A percentile compares a stretch with the other conserved stretches of the same genome.
Conservation (phyloP, 2,888 invertebrate species). For the Timema cristinae region DNA sequence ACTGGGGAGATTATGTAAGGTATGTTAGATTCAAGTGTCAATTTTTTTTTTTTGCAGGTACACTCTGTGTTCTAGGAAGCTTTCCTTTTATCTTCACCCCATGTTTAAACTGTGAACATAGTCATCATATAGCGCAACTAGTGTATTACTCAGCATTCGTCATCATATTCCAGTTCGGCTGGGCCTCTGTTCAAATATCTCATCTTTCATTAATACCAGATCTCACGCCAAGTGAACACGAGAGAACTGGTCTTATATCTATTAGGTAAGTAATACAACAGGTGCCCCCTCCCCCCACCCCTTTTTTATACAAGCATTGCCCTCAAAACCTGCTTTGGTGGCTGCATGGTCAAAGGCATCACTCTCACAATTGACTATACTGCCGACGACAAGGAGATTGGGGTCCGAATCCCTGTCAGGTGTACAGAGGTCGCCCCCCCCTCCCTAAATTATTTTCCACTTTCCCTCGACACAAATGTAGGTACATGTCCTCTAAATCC, state of each 20-base stretch:
- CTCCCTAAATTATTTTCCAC: no score
- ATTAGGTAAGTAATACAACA: constrained; percentile 63
- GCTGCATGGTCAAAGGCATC: no score
- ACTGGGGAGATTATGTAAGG: no score
- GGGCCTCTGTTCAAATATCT: constrained; percentile 89
- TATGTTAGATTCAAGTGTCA: neutral
- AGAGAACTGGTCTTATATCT: constrained; percentile 72
- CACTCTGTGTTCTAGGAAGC: constrained; percentile 66
- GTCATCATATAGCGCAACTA: constrained; percentile 65
- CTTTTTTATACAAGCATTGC: no score
- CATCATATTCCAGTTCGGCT: constrained; percentile 85
- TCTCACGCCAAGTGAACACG: constrained; percentile 66
- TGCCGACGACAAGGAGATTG: no score
- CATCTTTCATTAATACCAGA: constrained; percentile 86
- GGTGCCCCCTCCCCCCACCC: no score
- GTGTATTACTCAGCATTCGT: constrained; percentile 74
- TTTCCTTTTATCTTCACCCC: constrained; percentile 86
- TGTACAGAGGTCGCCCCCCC: no score
- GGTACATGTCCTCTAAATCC: no score
- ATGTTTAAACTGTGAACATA: constrained; percentile 62
- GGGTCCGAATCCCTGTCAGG: no score
- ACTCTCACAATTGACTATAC: no score
- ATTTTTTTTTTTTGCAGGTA: constrained; percentile 53
- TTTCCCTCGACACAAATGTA: no score
- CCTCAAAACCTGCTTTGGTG: no score